Evolutionary conservation across 2,888 invertebrate species (phyloP), one percentile per base, ranked within the genome.

Genomic region (Anticlea derivata): DNA sequence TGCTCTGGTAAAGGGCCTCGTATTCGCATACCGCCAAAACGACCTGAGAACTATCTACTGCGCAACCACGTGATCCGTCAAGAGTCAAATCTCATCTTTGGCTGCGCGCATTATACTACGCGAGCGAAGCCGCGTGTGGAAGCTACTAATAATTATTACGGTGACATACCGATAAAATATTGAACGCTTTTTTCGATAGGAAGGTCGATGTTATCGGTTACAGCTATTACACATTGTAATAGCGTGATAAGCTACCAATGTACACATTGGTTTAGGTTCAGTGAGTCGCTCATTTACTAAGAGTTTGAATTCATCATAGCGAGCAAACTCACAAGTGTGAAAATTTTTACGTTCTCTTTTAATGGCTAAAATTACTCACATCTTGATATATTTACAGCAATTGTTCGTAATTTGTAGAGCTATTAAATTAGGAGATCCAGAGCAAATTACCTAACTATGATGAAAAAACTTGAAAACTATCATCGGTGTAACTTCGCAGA

Each of bases 141-240:
- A n/a, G n/a, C n/a, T 71, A 78, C 78, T 83, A 73, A 78, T 75
- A 73, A 78, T 75, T 67, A 74, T 71, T 72, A 75, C 74, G 71
- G 75, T 78, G 79, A 75, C 79, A 79, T 78, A 76, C 73, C 69
- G 78, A 80, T 82, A 79, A n/a, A 82, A 77, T 76, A 77, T 78
- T 75, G 72, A 79, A 77, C 77, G 73, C 67, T 79, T 83, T 74
- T 83, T 83, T 81, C 68, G 80, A 83, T 83, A 80, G 76, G 71
- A 78, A 79, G 83, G 82, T 82, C 83, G 83, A 71, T 78, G 83
- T 83, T 85, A 86, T 86, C 85, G 79, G 83, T 83, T 83, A 81
- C 74, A 79, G 78, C 74, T 79, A 85, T 83, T 86, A 85, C 82
- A 83, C 70, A 80, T 80, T 83, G 80, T 84, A 80, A 83, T 81